Evolutionary conservation across 2,888 invertebrate genomes (phyloP).

Genomic region (Myopa testacea): DNA sequence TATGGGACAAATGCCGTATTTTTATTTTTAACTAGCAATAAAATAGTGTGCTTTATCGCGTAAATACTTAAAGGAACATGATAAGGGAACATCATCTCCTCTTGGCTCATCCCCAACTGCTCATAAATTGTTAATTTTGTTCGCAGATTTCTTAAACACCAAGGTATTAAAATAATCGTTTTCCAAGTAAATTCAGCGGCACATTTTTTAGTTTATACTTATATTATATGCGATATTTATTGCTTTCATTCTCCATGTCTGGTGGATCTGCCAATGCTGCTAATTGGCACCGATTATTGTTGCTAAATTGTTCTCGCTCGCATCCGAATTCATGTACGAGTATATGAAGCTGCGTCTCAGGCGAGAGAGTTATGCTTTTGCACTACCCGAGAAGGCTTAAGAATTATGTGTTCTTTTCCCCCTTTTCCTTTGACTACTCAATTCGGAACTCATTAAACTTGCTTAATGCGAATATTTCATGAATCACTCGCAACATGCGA

Average conservation of each 20-base stretch:
- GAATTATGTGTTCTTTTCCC: neutral
- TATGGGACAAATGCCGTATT: no score
- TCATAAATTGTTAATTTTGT: no score
- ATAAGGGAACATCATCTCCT: no score
- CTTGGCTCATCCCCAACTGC: no score
- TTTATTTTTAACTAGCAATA: no score
- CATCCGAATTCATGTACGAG: neutral
- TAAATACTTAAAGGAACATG: no score
- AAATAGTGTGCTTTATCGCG: no score
- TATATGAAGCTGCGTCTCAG: neutral
- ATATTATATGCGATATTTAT: conserved; percentile 2
- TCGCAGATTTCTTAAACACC: neutral
- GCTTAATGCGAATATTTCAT: conserved; percentile 23
- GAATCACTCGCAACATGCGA: conserved; percentile 30
- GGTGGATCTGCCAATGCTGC: conserved; percentile 5
- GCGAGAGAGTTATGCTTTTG: neutral
- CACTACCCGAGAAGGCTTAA: conserved; percentile 6
- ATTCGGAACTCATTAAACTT: conserved; percentile 22
- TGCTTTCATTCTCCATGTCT: conserved; percentile 4
- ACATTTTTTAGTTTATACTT: neutral
- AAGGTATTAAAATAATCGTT: neutral
- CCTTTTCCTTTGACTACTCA: neutral
- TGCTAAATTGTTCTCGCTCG: conserved; percentile 19
- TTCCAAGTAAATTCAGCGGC: neutral
- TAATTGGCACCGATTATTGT: conserved; percentile 18